Evolutionary conservation across 2,888 invertebrate genomes (phyloP).

Genomic region (Operophtera brumata): DNA sequence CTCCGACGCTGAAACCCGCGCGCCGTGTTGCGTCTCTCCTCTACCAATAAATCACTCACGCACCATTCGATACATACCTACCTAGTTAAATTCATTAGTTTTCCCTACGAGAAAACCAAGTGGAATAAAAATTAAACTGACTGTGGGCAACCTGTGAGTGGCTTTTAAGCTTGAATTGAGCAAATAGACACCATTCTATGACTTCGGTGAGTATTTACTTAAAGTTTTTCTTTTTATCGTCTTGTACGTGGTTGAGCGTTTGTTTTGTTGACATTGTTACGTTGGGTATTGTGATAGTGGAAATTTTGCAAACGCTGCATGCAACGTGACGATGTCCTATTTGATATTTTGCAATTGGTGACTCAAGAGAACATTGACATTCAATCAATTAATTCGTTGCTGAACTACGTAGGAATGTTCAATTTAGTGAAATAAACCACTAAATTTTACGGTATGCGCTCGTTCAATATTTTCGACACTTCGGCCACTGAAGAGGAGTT

Average conservation of each 20-base stretch:
- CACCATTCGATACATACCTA: no score
- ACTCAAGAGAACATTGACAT: neutral
- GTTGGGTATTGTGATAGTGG: constrained; percentile 39
- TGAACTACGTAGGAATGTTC: no score
- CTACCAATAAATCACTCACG: constrained; percentile 12
- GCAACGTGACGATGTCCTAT: constrained; percentile 13
- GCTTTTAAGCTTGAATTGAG: constrained; percentile 38
- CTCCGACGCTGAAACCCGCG: no score
- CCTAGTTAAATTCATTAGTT: constrained; percentile 68
- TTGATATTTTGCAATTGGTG: constrained; percentile 9
- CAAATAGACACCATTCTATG: constrained; percentile 29
- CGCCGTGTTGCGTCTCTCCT: constrained; percentile 21
- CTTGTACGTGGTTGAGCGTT: constrained; percentile 38
- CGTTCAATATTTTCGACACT: no score
- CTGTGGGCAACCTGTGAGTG: constrained; percentile 55
- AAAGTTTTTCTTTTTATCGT: constrained; percentile 41
- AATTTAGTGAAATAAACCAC: no score
- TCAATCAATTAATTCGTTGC: neutral
- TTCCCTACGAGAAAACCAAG: constrained; percentile 70
- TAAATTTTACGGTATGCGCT: no score
- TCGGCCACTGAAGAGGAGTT: no score
- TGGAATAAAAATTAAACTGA: constrained; percentile 55
- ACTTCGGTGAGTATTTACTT: constrained; percentile 50
- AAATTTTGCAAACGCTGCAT: constrained; percentile 36
- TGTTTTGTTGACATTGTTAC: constrained; percentile 62